Percentiles rank a stretch among this genome's conserved stretches.
Evolutionary conservation across 1,140 invertebrate genomes (phyloP).

Genomic region (Melitaea cinxia): DNA sequence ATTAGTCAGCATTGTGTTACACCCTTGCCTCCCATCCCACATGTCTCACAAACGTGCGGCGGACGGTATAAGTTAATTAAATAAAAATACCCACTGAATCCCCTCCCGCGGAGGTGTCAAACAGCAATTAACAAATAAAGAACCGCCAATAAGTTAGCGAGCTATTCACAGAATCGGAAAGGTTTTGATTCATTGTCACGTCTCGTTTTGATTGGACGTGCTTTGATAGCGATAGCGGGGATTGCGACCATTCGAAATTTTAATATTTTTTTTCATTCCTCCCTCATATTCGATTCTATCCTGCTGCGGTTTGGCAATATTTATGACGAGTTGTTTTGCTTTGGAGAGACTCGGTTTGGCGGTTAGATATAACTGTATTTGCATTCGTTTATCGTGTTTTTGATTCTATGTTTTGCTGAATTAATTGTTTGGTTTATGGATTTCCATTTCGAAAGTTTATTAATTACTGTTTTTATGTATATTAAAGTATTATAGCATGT

Average conservation of each 20-base stretch:
- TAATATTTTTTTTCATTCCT: constrained; percentile 73
- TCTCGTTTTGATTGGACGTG: constrained; percentile 79
- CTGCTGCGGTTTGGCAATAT: constrained; percentile 69
- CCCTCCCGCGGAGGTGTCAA: constrained; percentile 66
- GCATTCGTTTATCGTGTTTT: constrained; percentile 49
- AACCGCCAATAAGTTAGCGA: constrained; percentile 76
- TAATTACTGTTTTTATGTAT: constrained; percentile 3
- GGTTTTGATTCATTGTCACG: constrained; percentile 77
- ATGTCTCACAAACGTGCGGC: constrained; percentile 46
- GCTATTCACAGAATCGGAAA: constrained; percentile 73
- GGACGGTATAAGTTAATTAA: constrained; percentile 73
- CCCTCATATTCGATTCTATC: constrained; percentile 73
- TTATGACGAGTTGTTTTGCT: constrained; percentile 70
- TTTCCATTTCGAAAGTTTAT: constrained; percentile 19
- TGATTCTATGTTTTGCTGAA: constrained; percentile 25
- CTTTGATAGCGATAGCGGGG: constrained; percentile 78
- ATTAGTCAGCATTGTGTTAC: constrained; percentile 70
- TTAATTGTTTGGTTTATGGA: constrained; percentile 30
- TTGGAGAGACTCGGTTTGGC: constrained; percentile 51
- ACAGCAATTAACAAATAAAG: constrained; percentile 78
- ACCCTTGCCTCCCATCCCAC: constrained; percentile 36
- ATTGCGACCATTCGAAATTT: constrained; percentile 75
- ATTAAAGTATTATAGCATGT: not conserved
- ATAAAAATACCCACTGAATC: constrained; percentile 71
- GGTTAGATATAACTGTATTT: constrained; percentile 53